Evolutionary conservation across 2,113 vertebrate genomes (phyloP).

Genomic region (Orthonyx spaldingii): DNA sequence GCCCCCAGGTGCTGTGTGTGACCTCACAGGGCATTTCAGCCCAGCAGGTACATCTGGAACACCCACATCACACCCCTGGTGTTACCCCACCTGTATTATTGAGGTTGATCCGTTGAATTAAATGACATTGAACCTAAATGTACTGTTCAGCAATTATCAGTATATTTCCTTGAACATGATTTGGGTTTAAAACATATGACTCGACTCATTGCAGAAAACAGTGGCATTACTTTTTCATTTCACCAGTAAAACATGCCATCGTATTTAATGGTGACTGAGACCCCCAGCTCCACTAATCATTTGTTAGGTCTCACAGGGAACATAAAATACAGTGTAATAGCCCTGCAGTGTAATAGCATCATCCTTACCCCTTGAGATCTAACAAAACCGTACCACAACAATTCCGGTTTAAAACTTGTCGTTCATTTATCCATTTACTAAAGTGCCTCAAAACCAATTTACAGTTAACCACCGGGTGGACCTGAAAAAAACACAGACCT

Average conservation of each 20-base stretch:
- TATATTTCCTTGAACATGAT: not conserved
- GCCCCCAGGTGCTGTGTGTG: accelerated
- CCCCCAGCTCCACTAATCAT: not conserved
- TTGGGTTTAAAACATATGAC: not conserved
- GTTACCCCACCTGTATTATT: not conserved
- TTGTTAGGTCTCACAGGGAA: not conserved
- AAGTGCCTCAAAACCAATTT: not conserved
- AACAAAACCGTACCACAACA: not conserved
- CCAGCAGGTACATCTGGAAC: not conserved
- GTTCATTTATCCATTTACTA: not conserved
- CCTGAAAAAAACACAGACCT: not conserved
- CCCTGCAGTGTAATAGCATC: not conserved
- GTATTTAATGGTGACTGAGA: not conserved
- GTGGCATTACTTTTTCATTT: not conserved
- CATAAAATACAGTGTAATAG: not conserved
- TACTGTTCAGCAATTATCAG: not conserved
- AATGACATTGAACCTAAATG: not conserved
- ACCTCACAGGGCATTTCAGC: not conserved
- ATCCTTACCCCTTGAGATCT: not conserved
- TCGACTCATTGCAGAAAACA: not conserved
- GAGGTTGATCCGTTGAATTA: not conserved
- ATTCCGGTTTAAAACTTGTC: not conserved
- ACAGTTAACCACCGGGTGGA: not conserved
- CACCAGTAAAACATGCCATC: not conserved
- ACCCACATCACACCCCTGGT: not conserved